Evolutionary conservation across 2,797 vertebrate species (phyloP), one percentile per base, ranked within the genome.

Genomic region (Huso huso): DNA sequence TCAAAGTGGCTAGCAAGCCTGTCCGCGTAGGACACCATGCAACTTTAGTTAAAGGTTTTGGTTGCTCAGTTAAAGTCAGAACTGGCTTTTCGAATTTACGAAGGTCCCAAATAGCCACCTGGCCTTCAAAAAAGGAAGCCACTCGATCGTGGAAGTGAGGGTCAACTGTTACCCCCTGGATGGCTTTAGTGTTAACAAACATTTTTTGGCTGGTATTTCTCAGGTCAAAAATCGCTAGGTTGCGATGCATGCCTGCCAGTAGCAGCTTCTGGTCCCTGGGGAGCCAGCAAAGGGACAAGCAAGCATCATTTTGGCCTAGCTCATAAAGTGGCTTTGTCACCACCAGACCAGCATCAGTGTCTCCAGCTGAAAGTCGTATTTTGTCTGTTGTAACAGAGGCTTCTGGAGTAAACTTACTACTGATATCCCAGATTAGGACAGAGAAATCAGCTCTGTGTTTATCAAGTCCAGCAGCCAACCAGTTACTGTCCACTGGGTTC

Each of bases 31-130:
- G 97, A 82, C 95, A 99, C 97, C 97, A 99, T 0, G 94, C 95
- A 15, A 98, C 96, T 87, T 99, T 99, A 7, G 91, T 96, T 68
- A 99, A 89, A 0, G 96, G 95, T 68, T 97, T 98, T 6, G 94
- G 92, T 74, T 98, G 97, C 78, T 99, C 97, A 0, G 91, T 95
- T 68, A 99, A 84, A 0, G 96, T 99, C 69, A 99, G 87, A 68
- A 97, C 96, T 0, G 97, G 97, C 77, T 99, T 99, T 78, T 99
- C 97, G 76, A 98, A 98, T 81, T 97, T 98, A 67, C 97, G 92
- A 70, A 98, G 86, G 79, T 99, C 96, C 97, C 97, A 99, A 83
- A 99, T 98, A 62, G 94, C 95, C 77, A 99, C 97, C 78, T 99
- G 97, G 5, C 97, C 97, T 86, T 99, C 97, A 59, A 93, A 97